Evolutionary conservation across 2,113 vertebrate genomes (phyloP).

Genomic region (Pituophis catenifer): DNA sequence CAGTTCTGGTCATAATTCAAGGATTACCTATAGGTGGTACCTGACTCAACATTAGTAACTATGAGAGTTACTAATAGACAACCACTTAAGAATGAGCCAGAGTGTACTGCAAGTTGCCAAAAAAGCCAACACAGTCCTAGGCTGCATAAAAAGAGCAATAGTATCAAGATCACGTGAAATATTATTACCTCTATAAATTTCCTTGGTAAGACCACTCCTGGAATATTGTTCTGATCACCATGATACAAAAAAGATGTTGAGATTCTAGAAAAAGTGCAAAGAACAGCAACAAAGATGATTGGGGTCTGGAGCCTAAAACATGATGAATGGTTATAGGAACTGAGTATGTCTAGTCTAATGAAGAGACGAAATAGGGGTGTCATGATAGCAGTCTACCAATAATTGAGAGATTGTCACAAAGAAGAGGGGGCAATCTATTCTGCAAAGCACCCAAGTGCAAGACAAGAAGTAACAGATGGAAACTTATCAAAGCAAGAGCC

Average conservation of each 20-base stretch:
- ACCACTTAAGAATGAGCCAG: neutral
- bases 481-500: neutral
- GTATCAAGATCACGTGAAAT: neutral
- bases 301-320: neutral
- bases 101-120: neutral
- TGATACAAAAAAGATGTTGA: neutral
- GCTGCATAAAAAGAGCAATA: neutral
- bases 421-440: neutral
- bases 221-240: neutral
- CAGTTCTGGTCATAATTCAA: no score
- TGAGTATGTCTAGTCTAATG: neutral
- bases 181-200: neutral
- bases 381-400: neutral
- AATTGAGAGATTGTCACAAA: neutral
- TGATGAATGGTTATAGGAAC: neutral
- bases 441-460: neutral
- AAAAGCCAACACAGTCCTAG: neutral
- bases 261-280: neutral
- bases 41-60: neutral
- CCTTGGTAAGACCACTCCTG: neutral
- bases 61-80: neutral
- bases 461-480: neutral
- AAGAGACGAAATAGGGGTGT: neutral
- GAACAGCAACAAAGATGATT: neutral
- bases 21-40: neutral